Evolutionary conservation across 1,140 invertebrate species (phyloP), one percentile per base, ranked within the genome.

Genomic region (Anadara kagoshimensis): DNA sequence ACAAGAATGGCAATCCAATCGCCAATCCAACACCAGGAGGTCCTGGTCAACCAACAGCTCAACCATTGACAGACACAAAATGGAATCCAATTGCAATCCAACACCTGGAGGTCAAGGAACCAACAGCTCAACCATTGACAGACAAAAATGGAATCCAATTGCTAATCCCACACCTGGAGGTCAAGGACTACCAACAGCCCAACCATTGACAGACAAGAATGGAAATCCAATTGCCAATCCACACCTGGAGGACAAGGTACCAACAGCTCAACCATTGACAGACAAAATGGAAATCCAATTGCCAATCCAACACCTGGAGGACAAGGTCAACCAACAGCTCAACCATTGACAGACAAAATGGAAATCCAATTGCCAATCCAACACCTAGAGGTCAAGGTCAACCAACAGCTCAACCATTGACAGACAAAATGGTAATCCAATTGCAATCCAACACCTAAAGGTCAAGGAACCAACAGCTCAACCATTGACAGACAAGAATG

Each of bases 1-100:
- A 53, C 36, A 49, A 18, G 12, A 41, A 18, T 56, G 64, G 64
- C 36, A 29, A 41, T 5, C 64, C 64, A n/a, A 69, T 44, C 20
- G 47, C 59, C 26, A 49, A 41, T 62, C 68, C 68, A 43, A 54
- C 44, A 63, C 51, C 59, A 62, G 68, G 56, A 24, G 47, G 51
- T 22, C 45, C 51, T 2, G 56, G 26, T 45, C 67, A 69, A 26
- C 54, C 57, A 16, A 36, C 29, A 36, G 29, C 29, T 36, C 29
- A 36, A 36, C 29, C 29, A 36, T 36, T 36, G 29, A 36, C 29
- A 36, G 29, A 36, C 29, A 36, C 2, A 7, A 3, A 3, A 3
- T 2, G 29, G 7, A 36, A 36, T 36, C 29, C 29, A 36, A 36
- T 36, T 36, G 29, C 29, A 36, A 36, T 36, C 29, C 29, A 36